A percentile compares a stretch with the other conserved stretches of the same genome.
These are phyloP conservation scores for Macaria notata DNA, from an alignment of 2,888 invertebrate species.

Conservation along the genomic window DNA sequence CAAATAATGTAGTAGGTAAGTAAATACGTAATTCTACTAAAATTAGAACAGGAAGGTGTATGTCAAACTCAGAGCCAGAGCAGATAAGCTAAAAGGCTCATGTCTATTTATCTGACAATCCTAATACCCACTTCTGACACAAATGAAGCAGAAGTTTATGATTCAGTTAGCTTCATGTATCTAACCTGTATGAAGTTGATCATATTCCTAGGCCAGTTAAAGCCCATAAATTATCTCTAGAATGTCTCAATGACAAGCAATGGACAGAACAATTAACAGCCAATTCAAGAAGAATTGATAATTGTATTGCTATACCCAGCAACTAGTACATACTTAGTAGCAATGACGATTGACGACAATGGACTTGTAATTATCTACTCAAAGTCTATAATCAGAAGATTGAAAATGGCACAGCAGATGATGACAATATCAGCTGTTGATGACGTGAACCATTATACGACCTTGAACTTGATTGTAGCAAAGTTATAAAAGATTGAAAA, in stretches of 20 bases:
- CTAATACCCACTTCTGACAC: not conserved
- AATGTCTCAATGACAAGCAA: conserved; percentile 27
- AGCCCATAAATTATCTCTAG: conserved; percentile 11
- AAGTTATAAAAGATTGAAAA: conserved; percentile 16
- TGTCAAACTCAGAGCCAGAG: conserved; percentile 3
- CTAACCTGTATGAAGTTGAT: not conserved
- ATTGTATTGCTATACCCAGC: conserved; percentile 24
- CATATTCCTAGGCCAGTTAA: not conserved
- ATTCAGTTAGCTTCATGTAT: not conserved
- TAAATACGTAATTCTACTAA: not conserved
- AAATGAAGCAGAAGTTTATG: not conserved
- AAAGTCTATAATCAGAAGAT: conserved; percentile 8
- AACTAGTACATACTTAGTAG: conserved; percentile 25
- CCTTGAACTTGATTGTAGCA: conserved; percentile 43
- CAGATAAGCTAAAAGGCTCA: conserved; percentile 1
- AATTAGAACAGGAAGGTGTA: conserved; percentile 4
- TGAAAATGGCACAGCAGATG: conserved; percentile 10
- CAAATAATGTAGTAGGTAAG: no score
- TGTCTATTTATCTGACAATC: not conserved
- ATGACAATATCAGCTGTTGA: conserved; percentile 46
- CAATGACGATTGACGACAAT: conserved; percentile 1
- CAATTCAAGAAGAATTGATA: conserved; percentile 35
- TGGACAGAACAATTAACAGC: conserved; percentile 38
- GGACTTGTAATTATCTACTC: conserved; percentile 16
- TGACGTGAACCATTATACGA: conserved; percentile 39